Conservation (phyloP, 2,888 invertebrate species). For the Heliconius aoede region DNA sequence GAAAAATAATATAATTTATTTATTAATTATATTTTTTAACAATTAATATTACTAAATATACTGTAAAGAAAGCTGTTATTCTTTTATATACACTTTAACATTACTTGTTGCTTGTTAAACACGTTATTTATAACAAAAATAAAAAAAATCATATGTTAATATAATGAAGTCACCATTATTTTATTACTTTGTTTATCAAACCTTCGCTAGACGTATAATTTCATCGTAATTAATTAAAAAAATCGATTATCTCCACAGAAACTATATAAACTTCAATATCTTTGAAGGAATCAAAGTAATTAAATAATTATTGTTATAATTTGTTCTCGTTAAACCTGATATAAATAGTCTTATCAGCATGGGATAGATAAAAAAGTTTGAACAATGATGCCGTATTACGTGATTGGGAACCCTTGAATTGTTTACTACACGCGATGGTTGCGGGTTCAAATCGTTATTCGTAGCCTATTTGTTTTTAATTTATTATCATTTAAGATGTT, state of each 20-base stretch:
- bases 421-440: conserved; percentile 12
- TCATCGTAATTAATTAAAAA: not conserved
- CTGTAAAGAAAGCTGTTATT: not conserved
- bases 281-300: conserved; percentile 12
- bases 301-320: conserved; percentile 17
- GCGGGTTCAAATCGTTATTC: not conserved
- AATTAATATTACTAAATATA: not conserved
- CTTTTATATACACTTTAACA: no score
- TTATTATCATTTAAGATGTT: no score
- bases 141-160: not conserved
- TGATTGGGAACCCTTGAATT: conserved; percentile 11
- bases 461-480: no score
- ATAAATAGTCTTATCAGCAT: conserved; percentile 11
- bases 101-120: no score
- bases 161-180: not conserved
- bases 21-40: not conserved
- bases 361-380: conserved; percentile 16
- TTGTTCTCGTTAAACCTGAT: conserved; percentile 15
- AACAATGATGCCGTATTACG: conserved; percentile 1
- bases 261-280: conserved; percentile 11
- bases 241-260: not conserved
- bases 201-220: not conserved
- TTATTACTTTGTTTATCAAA: not conserved
- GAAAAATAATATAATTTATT: no score
- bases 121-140: no score